Conservation (phyloP, 2,113 vertebrate species). For the Laterallus jamaicensis region DNA sequence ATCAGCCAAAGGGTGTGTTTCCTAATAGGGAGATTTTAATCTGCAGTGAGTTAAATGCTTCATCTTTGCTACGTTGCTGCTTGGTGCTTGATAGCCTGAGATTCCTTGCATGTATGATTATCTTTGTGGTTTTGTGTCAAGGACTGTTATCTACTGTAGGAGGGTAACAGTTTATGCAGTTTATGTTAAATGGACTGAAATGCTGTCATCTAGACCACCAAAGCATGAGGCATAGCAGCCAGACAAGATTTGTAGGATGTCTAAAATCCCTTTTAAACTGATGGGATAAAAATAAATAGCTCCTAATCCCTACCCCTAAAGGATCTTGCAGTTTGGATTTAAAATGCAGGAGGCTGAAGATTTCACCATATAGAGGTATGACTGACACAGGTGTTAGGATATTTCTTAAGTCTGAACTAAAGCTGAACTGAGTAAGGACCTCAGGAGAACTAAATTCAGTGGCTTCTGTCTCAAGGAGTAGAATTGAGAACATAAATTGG, state of each 20-base stretch:
- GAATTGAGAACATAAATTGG: background rate
- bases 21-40: slow-evolving; percentile 33
- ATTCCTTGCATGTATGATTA: background rate
- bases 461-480: background rate
- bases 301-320: background rate
- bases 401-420: background rate
- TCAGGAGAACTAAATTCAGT: background rate
- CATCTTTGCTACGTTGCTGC: background rate
- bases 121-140: background rate
- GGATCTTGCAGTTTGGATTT: background rate
- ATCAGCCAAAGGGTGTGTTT: background rate
- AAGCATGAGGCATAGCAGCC: background rate
- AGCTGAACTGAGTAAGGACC: background rate
- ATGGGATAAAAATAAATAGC: slow-evolving; percentile 7
- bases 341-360: background rate
- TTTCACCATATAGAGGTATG: background rate
- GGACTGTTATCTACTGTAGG: background rate
- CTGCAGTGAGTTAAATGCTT: background rate
- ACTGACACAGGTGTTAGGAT: background rate
- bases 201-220: slow-evolving; percentile 29
- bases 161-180: background rate
- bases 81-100: background rate
- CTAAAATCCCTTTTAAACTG: slow-evolving; percentile 10
- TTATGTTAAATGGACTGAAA: slow-evolving; percentile 19
- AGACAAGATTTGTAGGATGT: slow-evolving; percentile 4